Percentiles rank a stretch among this genome's conserved stretches.
phyloP scores from a whole-genome alignment of 2,113 vertebrate species.

The Rhinolophus ferrumequinum region DNA sequence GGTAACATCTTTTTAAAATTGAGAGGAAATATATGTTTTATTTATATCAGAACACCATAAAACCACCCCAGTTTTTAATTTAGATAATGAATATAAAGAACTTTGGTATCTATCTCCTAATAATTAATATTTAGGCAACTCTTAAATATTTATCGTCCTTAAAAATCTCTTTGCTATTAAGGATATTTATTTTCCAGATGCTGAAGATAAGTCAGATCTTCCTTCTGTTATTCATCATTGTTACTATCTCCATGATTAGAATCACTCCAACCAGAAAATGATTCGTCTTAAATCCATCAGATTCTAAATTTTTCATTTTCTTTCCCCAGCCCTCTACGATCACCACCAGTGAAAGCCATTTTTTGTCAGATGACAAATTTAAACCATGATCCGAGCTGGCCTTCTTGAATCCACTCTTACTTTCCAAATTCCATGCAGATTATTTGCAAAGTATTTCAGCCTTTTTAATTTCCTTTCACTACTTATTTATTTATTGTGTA shows the following conservation, averaged over 20 bases:
- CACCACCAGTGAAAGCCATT: background rate
- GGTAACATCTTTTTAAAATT: background rate
- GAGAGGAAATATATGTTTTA: slow-evolving; percentile 8
- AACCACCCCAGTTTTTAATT: background rate
- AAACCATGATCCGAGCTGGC: background rate
- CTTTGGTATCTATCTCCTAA: background rate
- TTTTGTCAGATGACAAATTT: background rate
- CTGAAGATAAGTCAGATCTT: background rate
- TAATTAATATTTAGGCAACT: background rate
- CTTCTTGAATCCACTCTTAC: background rate
- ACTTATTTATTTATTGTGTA: background rate
- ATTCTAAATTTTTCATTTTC: background rate
- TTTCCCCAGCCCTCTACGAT: too few species aligned
- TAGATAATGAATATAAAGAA: background rate
- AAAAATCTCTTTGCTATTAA: background rate
- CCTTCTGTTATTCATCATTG: background rate
- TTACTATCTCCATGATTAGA: background rate
- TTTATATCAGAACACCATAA: background rate
- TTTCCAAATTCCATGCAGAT: background rate
- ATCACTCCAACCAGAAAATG: background rate
- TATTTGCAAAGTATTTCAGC: background rate
- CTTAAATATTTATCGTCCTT: background rate
- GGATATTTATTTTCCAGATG: background rate
- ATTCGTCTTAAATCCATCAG: background rate
- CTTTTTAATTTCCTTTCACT: background rate